Percentiles rank a stretch among this genome's conserved stretches.
These are phyloP conservation scores for Balearica regulorum DNA, from an alignment of 2,797 vertebrate genomes.

Conservation along the genomic window DNA sequence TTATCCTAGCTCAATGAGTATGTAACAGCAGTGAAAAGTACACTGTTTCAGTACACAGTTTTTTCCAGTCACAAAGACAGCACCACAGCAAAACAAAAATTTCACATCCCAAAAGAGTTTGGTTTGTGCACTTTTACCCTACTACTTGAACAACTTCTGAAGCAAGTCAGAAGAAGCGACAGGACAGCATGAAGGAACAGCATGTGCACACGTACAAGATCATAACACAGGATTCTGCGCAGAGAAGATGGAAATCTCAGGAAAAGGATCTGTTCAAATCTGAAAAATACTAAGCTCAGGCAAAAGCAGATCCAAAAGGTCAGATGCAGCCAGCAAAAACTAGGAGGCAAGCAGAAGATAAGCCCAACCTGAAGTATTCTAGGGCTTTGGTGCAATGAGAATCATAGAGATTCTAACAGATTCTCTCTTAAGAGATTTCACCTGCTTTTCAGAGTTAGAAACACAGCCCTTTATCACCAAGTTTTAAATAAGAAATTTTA, in stretches of 20 bases:
- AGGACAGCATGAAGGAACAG: background rate
- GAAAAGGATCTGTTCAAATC: background rate
- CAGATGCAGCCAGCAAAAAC: background rate
- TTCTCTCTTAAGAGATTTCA: background rate
- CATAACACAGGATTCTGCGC: background rate
- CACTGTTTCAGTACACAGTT: background rate
- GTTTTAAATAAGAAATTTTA: background rate
- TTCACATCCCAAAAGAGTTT: background rate
- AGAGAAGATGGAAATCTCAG: background rate
- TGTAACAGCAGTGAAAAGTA: background rate
- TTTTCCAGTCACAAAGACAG: background rate
- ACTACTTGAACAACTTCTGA: background rate
- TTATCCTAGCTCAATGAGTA: background rate
- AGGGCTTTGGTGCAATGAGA: background rate
- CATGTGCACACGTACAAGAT: rapidly evolving
- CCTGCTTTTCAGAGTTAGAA: background rate
- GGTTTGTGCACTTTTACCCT: background rate
- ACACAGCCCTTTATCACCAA: background rate
- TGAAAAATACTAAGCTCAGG: background rate
- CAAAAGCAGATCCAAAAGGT: background rate
- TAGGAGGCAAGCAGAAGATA: background rate
- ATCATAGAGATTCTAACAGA: too few relatives aligned
- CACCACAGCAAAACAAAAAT: background rate
- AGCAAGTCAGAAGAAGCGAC: background rate
- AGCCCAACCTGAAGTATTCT: background rate